phyloP scores from a whole-genome alignment of 1,140 invertebrate genomes.

The Lepidurus packardi region DNA sequence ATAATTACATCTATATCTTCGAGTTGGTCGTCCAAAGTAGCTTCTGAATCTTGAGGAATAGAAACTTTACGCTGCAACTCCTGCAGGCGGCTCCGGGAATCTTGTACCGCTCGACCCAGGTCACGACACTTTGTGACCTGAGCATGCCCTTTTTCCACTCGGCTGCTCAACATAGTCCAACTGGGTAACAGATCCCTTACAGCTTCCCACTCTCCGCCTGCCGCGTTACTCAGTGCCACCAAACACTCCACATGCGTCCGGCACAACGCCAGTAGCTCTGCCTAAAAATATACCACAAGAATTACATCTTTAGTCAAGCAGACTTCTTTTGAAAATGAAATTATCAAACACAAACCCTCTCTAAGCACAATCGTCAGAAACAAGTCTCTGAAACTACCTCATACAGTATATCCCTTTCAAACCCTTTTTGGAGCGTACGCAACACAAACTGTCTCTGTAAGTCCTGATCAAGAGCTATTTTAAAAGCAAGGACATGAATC shows the following conservation, averaged over 20 bases:
- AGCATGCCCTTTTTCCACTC: constrained; percentile 1
- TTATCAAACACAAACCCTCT: too few species aligned
- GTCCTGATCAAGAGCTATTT: too few species aligned
- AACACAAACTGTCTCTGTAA: too few species aligned
- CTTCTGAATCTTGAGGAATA: not conserved
- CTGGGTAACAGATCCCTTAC: not conserved
- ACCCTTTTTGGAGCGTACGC: too few species aligned
- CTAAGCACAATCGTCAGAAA: too few species aligned
- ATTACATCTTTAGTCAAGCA: constrained; percentile 43
- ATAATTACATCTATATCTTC: not conserved
- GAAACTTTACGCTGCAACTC: not conserved
- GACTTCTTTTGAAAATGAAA: constrained; percentile 1
- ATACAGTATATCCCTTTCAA: too few species aligned
- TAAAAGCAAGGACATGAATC: too few species aligned
- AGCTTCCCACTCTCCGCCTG: constrained; percentile 4
- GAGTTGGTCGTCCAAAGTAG: not conserved
- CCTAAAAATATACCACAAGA: constrained; percentile 51
- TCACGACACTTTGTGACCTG: constrained; percentile 12
- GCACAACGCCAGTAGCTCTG: constrained; percentile 65
- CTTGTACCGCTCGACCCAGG: not conserved
- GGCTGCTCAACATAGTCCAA: not conserved
- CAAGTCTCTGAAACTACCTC: too few species aligned
- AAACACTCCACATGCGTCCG: constrained; percentile 65
- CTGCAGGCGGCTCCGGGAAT: not conserved
- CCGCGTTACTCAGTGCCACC: constrained; percentile 42